A percentile compares a stretch with the other conserved stretches of the same genome.
These are phyloP conservation scores for Turritopsis rubra DNA, from an alignment of 30 jellyfish, hydroid and myxozoan genomes.

Conservation along the genomic window DNA sequence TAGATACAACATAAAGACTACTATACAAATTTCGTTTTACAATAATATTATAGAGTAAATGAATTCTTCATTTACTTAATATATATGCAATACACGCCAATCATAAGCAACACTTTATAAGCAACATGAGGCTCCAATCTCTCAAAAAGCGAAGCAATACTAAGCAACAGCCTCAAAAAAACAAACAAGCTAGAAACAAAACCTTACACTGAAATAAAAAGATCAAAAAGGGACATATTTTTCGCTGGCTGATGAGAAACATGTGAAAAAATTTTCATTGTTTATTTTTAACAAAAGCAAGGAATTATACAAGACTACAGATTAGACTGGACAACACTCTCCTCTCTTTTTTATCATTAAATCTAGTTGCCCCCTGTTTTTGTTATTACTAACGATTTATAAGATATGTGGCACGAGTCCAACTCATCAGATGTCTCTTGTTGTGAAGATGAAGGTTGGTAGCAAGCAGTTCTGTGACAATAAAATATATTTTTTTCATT, in stretches of 20 bases:
- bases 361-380: neutral
- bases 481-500: no score
- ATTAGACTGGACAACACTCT: neutral
- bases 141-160: no score
- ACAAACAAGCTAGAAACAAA: no score
- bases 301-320: neutral
- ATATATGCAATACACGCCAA: neutral
- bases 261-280: no score
- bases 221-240: no score
- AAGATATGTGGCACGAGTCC: neutral
- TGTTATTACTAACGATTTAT: neutral
- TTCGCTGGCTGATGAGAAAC: no score
- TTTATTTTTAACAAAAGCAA: neutral
- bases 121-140: no score
- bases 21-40: no score
- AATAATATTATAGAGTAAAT: neutral
- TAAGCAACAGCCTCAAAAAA: no score
- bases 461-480: neutral
- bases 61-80: neutral
- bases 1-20: no score
- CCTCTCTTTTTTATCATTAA: neutral
- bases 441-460: neutral
- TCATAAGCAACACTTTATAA: no score
- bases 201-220: no score
- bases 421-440: neutral